phyloP scores from a whole-genome alignment of 2,113 vertebrate genomes.

The Phyllopteryx taeniolatus region DNA sequence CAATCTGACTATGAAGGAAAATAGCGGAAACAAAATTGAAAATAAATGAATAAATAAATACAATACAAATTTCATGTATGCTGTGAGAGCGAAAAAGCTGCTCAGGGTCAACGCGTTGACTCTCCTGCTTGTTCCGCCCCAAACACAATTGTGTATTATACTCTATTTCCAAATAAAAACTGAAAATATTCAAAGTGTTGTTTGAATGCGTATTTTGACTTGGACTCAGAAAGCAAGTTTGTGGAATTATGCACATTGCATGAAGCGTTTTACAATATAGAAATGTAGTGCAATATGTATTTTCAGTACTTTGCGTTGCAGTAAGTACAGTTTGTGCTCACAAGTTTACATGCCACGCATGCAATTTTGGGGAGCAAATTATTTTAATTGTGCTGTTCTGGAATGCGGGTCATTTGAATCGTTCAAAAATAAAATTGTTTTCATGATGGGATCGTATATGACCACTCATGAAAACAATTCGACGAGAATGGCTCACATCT shows the following conservation, averaged over 20 bases:
- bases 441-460: no score
- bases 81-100: constrained; percentile 36
- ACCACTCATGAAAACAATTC: no score
- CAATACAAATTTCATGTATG: constrained; percentile 21
- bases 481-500: no score
- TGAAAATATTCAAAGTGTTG: constrained; percentile 46
- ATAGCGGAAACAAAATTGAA: not conserved
- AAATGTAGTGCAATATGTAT: no score
- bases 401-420: no score
- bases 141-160: constrained; percentile 66
- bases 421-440: no score
- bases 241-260: constrained; percentile 2
- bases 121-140: constrained; percentile 56
- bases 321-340: no score
- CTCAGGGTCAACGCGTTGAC: constrained; percentile 58
- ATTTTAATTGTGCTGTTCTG: no score
- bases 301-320: no score
- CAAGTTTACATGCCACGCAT: no score
- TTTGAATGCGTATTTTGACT: constrained; percentile 56
- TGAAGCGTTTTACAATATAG: not conserved
- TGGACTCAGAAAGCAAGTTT: not conserved
- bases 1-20: not conserved
- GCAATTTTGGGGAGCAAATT: no score
- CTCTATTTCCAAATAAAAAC: constrained; percentile 68
- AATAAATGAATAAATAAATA: not conserved